Evolutionary conservation across 35 echinoderm and acorn worm genomes (phyloP), one percentile per base, ranked within the genome.

Genomic region (Hemicentrotus pulcherrimus): DNA sequence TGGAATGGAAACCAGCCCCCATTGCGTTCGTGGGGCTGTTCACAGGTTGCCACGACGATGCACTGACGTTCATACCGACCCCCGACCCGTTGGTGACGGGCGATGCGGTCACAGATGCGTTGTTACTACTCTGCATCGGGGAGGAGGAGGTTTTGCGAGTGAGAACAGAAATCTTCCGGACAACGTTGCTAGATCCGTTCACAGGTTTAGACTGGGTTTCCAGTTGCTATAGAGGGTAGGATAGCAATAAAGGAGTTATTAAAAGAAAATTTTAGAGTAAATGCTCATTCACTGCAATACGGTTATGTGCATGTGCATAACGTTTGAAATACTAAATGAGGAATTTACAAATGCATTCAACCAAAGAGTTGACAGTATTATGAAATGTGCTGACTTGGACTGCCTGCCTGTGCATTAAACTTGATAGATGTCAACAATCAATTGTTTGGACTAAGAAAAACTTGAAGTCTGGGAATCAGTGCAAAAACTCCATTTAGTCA

Each of bases 91-190:
- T 87, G 33, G 86, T 31, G 10, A 52, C 50, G 32, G 61, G 19
- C 59, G 87, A 32, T 19, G 35, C 71, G 32, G 45, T 30, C 18
- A 61, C 47, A 0, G 89, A 31, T 47, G 88, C 22, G 88, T 58
- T 92, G 89, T 91, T 92, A 48, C 33, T 91, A 28, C 46, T 32
- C 28, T 12, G 45, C n/a, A 31, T 46, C 10, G 31, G 11, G 22
- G 86, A 48, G 24, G 95, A 58, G 32, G 91, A 92, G 5, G 48
- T 31, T 65, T 95, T 95, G 9, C 61, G 89, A n/a, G 87, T 45
- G 7, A 95, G 95, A 32, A 47, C 91, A 0, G 86, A 52, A n/a
- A 95, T 95, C 95, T 95, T 95, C 24, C 95, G 95, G 31, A 92
- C 60, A n/a, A 41, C 35, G 94, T 95, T 95, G 31, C 88, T 48